Evolutionary conservation across 2,888 invertebrate species (phyloP).

Genomic region (Cartodere bifasciata): DNA sequence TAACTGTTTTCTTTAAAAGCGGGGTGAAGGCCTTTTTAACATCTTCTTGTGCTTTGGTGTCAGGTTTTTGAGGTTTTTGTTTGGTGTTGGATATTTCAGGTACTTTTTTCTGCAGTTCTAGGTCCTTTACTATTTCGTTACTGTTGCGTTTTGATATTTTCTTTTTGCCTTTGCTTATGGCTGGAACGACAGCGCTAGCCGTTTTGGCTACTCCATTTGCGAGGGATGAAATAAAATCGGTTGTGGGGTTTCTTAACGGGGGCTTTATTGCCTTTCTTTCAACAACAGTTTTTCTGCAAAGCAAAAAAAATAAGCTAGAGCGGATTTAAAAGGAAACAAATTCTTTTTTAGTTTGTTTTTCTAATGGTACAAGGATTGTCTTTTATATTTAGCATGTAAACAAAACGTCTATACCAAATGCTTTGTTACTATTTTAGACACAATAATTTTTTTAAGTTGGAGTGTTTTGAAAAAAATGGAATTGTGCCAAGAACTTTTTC

Average conservation of each 20-base stretch:
- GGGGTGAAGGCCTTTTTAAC: constrained; percentile 17
- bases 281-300: too few relatives aligned
- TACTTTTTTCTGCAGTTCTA: constrained; percentile 15
- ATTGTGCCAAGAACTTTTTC: too few relatives aligned
- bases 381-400: too few relatives aligned
- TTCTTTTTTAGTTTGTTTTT: too few relatives aligned
- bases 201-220: constrained; percentile 23
- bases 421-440: too few relatives aligned
- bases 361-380: too few relatives aligned
- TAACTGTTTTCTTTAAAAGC: constrained; percentile 16
- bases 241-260: background rate
- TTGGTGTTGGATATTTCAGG: constrained; percentile 14
- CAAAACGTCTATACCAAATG: too few relatives aligned
- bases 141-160: constrained; percentile 27
- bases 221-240: background rate
- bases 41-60: constrained; percentile 25
- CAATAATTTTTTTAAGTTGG: too few relatives aligned
- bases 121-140: constrained; percentile 16
- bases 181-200: constrained; percentile 27
- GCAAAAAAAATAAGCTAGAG: too few relatives aligned
- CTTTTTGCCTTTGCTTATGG: constrained; percentile 29
- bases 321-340: too few relatives aligned
- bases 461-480: too few relatives aligned
- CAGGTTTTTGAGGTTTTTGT: constrained; percentile 19
- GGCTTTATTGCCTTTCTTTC: too few relatives aligned